A percentile compares a stretch with the other conserved stretches of the same genome.
These are phyloP conservation scores for Ceramica pisi DNA, from an alignment of 2,888 invertebrate species.

Conservation along the genomic window DNA sequence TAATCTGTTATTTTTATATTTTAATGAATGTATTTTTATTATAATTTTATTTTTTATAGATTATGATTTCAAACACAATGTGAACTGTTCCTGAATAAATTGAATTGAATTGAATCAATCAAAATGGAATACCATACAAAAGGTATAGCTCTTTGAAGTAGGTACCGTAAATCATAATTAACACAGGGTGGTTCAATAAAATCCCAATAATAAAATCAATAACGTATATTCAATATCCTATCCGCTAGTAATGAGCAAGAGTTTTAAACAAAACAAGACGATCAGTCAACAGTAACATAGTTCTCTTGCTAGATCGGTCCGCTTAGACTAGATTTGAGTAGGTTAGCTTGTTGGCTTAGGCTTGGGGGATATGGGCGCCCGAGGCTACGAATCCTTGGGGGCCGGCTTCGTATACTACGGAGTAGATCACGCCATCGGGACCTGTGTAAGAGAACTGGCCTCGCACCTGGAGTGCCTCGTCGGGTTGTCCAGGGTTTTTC, in stretches of 20 bases:
- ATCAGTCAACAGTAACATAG: slow-evolving; percentile 53
- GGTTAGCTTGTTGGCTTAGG: slow-evolving; percentile 44
- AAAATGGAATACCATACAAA: too few relatives aligned
- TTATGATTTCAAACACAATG: too few relatives aligned
- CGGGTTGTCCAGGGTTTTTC: slow-evolving; percentile 84
- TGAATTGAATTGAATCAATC: too few relatives aligned
- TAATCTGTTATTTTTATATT: too few relatives aligned
- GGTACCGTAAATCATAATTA: too few relatives aligned
- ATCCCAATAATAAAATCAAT: slow-evolving; percentile 50
- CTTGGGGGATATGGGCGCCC: slow-evolving; percentile 77
- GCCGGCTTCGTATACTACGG: slow-evolving; percentile 87
- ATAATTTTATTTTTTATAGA: too few relatives aligned
- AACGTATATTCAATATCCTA: slow-evolving; percentile 69
- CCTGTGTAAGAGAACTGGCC: slow-evolving; percentile 87
- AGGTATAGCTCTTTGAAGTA: too few relatives aligned
- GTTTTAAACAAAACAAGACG: slow-evolving; percentile 53
- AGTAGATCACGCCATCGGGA: slow-evolving; percentile 85
- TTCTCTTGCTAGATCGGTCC: slow-evolving; percentile 53
- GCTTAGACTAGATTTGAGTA: slow-evolving; percentile 61
- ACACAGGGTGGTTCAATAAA: slow-evolving; percentile 16
- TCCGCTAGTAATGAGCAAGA: slow-evolving; percentile 62
- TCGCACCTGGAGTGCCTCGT: slow-evolving; percentile 86
- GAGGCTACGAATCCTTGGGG: slow-evolving; percentile 90
- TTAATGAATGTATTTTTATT: too few relatives aligned
- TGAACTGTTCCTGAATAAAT: too few relatives aligned